Percentiles rank a stretch among this genome's conserved stretches.
phyloP scores from a whole-genome alignment of 1,140 invertebrate species.

The Eurosta solidaginis region DNA sequence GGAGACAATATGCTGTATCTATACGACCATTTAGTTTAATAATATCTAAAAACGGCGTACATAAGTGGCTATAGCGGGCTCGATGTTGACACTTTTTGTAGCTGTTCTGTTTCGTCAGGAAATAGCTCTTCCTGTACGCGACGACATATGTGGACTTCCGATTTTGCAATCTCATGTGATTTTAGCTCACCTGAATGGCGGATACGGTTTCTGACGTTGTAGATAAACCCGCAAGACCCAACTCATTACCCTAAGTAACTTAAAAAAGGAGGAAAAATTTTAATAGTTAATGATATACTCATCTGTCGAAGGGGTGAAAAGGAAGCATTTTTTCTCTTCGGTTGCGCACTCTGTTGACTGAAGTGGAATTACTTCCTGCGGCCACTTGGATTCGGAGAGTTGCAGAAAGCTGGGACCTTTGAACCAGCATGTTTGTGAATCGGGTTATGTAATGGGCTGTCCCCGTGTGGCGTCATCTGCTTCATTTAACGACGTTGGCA shows the following conservation, averaged over 20 bases:
- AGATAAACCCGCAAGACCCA: slow-evolving; percentile 7
- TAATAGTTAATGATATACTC: neutral
- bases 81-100: too few relatives aligned
- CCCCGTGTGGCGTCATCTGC: slow-evolving; percentile 43
- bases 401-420: slow-evolving; percentile 38
- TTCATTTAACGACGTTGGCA: slow-evolving; percentile 43
- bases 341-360: neutral
- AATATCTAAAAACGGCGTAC: too few relatives aligned
- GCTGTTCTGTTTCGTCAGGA: too few relatives aligned
- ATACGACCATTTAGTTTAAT: too few relatives aligned
- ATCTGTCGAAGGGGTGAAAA: neutral
- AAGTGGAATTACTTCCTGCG: neutral
- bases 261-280: neutral
- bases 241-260: neutral
- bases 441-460: neutral
- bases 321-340: neutral
- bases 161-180: neutral
- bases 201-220: neutral
- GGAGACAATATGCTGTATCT: neutral
- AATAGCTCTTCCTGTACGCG: neutral
- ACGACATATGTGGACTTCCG: slow-evolving; percentile 16
- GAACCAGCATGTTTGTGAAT: slow-evolving; percentile 31
- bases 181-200: neutral
- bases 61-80: too few relatives aligned
- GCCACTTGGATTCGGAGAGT: neutral